Evolutionary conservation across 2,797 vertebrate genomes (phyloP).

Genomic region (Cuniculus paca): DNA sequence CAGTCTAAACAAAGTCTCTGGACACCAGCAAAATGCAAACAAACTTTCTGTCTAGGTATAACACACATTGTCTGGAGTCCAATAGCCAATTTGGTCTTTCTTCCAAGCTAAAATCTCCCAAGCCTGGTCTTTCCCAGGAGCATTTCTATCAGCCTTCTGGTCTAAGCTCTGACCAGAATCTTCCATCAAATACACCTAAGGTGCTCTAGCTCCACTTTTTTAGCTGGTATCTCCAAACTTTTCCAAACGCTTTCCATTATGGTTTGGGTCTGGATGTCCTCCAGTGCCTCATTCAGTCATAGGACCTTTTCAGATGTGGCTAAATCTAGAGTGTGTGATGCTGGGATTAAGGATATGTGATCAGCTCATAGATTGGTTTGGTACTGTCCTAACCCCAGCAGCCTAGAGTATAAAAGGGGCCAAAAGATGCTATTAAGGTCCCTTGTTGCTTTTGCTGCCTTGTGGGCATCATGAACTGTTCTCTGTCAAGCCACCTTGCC

Average conservation of each 20-base stretch:
- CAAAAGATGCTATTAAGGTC: background rate
- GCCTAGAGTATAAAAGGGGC: background rate
- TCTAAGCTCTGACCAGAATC: background rate
- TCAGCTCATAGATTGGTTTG: background rate
- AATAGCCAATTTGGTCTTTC: background rate
- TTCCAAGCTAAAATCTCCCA: background rate
- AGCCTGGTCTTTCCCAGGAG: background rate
- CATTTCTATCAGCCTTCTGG: background rate
- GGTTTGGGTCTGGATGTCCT: background rate
- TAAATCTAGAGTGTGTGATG: background rate
- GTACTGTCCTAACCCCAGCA: background rate
- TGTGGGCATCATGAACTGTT: background rate
- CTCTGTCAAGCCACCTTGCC: background rate
- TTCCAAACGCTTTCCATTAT: background rate
- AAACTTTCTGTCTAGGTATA: background rate
- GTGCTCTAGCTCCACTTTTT: background rate
- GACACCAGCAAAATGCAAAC: background rate
- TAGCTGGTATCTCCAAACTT: background rate
- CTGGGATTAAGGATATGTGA: background rate
- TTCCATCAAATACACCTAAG: background rate
- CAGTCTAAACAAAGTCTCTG: background rate
- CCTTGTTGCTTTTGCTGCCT: background rate
- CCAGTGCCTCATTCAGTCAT: background rate
- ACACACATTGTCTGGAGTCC: background rate
- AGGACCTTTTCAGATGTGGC: background rate